These are phyloP conservation scores for Gastrophryne carolinensis DNA, from an alignment of 2,797 vertebrate genomes.

Conservation along the genomic window DNA sequence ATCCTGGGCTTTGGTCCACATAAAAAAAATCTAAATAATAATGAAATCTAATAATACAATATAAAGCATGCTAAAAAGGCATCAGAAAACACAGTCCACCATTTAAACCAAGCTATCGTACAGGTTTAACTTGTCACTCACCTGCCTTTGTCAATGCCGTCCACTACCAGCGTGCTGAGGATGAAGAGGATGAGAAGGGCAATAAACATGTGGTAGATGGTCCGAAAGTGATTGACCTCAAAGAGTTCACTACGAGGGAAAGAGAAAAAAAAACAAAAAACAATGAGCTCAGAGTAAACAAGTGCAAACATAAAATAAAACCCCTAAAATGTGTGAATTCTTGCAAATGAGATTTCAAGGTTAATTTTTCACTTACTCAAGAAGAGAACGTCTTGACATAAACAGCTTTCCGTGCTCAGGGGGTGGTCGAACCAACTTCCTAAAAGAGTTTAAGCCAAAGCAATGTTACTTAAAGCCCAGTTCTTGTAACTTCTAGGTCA, in stretches of 20 bases:
- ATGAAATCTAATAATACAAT: too few species aligned
- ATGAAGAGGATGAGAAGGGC: slow-evolving; percentile 93
- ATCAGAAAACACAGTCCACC: too few species aligned
- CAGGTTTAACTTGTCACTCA: slow-evolving; percentile 63
- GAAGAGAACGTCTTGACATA: slow-evolving; percentile 81
- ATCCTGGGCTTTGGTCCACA: too few species aligned
- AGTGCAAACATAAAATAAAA: background rate
- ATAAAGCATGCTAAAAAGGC: too few species aligned
- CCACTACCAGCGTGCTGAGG: slow-evolving; percentile 89
- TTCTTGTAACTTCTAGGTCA: too few species aligned
- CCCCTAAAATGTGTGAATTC: background rate
- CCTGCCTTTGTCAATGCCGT: slow-evolving; percentile 95
- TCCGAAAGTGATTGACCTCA: slow-evolving; percentile 96
- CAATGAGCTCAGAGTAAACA: too few species aligned
- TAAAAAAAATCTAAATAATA: too few species aligned
- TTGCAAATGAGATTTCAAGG: background rate
- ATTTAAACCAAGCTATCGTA: too few species aligned
- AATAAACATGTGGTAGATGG: slow-evolving; percentile 98
- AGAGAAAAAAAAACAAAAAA: slow-evolving; percentile 14
- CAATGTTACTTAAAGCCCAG: too few species aligned
- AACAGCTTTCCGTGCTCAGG: slow-evolving; percentile 87
- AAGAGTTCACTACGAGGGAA: slow-evolving; percentile 94
- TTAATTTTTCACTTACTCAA: slow-evolving; percentile 82
- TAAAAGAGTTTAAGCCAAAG: too few species aligned
- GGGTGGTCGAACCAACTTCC: slow-evolving; percentile 65